A percentile compares a stretch with the other conserved stretches of the same genome.
phyloP scores from a whole-genome alignment of 2,797 vertebrate species.

The Crenuchus spilurus region DNA sequence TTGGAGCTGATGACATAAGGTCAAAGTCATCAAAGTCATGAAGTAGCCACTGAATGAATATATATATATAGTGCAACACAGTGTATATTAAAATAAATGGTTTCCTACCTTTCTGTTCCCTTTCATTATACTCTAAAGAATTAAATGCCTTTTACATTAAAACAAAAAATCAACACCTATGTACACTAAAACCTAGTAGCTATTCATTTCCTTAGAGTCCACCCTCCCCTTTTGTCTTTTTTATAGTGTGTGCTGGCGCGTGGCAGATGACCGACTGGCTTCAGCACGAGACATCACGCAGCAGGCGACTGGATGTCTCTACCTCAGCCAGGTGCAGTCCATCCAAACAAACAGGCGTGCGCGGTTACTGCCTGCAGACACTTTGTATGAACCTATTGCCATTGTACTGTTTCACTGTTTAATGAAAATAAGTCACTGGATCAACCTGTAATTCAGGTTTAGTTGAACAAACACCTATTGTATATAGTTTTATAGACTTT shows the following conservation, averaged over 20 bases:
- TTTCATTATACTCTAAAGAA: neutral
- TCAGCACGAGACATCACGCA: neutral
- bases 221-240: conserved; percentile 60
- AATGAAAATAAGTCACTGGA: neutral
- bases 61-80: too few species aligned
- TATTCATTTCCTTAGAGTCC: conserved; percentile 48
- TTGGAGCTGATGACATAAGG: too few species aligned
- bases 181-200: neutral
- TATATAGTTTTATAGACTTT: neutral
- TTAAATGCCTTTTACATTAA: neutral
- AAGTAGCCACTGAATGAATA: too few species aligned
- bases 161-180: neutral
- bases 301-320: conserved; percentile 44
- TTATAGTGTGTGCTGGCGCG: conserved; percentile 72
- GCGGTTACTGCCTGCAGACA: neutral
- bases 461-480: neutral
- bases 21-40: too few species aligned
- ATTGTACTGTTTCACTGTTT: neutral
- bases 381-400: neutral
- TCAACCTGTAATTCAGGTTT: conserved; percentile 1
- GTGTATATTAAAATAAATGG: too few species aligned
- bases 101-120: too few species aligned
- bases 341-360: neutral
- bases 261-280: conserved; percentile 65
- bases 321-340: neutral